Conservation (phyloP, 2,888 invertebrate species). For the Epistrophe eligans region DNA sequence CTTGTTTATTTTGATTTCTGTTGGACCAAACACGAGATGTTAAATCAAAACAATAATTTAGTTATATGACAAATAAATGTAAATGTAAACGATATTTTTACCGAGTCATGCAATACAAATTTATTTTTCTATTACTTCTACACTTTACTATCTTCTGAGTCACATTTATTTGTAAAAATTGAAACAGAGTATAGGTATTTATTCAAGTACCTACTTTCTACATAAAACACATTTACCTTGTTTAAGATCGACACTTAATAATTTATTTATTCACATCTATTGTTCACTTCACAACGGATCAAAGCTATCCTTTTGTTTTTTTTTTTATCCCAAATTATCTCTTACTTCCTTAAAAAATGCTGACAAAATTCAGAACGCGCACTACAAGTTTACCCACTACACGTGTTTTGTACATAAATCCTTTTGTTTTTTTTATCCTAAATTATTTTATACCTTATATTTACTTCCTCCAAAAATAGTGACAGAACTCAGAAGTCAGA, state of each 20-base stretch:
- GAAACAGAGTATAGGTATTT: not conserved
- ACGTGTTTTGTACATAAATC: conserved; percentile 1
- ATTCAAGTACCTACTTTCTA: no score
- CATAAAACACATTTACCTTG: no score
- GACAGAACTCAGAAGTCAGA: not conserved
- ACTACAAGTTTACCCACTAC: conserved; percentile 15
- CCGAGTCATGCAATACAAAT: not conserved
- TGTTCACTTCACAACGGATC: not conserved
- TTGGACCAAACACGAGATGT: not conserved
- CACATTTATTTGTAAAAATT: not conserved
- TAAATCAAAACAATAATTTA: not conserved
- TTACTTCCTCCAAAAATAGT: not conserved
- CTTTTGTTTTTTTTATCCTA: not conserved
- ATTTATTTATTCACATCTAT: not conserved
- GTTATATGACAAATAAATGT: not conserved
- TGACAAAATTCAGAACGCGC: not conserved
- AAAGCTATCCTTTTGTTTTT: not conserved
- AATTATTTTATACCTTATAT: not conserved
- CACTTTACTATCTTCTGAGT: not conserved
- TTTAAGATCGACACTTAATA: not conserved
- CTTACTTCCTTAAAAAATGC: not conserved
- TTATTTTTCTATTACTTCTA: no score
- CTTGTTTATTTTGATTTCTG: not conserved
- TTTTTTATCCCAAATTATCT: not conserved
- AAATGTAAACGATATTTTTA: no score